Conservation (phyloP, 1,140 invertebrate species). For the Drosophila nigrodunni region DNA sequence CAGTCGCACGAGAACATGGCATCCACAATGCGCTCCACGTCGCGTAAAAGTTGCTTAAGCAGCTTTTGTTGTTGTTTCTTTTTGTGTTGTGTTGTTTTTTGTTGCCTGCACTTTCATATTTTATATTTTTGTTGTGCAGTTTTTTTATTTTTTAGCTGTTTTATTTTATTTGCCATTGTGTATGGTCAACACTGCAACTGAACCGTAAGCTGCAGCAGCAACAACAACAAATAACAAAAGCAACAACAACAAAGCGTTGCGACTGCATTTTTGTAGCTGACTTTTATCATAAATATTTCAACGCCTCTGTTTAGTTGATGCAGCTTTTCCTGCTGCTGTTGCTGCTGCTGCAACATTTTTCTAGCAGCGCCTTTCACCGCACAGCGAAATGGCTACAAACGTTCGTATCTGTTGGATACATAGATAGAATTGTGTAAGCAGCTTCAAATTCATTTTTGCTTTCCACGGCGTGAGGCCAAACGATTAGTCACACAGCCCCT, state of each 20-base stretch:
- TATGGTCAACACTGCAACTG: slow-evolving; percentile 55
- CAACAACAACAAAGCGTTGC: slow-evolving; percentile 31
- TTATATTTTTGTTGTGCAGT: slow-evolving; percentile 44
- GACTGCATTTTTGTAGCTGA: slow-evolving; percentile 38
- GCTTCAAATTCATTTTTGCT: slow-evolving; percentile 47
- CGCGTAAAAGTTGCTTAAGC: slow-evolving; percentile 73
- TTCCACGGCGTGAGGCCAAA: slow-evolving; percentile 54
- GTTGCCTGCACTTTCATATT: slow-evolving; percentile 73
- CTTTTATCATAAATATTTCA: slow-evolving; percentile 78
- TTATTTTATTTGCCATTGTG: slow-evolving; percentile 38
- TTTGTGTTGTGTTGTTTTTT: slow-evolving; percentile 36
- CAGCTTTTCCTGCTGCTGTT: slow-evolving; percentile 20
- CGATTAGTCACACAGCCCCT: slow-evolving; percentile 55
- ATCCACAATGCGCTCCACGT: slow-evolving; percentile 71
- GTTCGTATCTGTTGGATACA: slow-evolving; percentile 57
- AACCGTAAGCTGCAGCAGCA: slow-evolving; percentile 49
- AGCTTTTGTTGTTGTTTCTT: slow-evolving; percentile 53
- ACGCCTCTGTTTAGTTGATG: slow-evolving; percentile 63
- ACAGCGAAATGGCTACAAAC: slow-evolving; percentile 25
- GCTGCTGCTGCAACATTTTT: slow-evolving; percentile 43
- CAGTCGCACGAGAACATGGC: slow-evolving; percentile 32
- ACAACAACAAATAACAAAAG: neutral
- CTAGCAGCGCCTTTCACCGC: slow-evolving; percentile 68
- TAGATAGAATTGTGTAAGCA: slow-evolving; percentile 57
- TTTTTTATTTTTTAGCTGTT: slow-evolving; percentile 21